These are phyloP conservation scores for Nymphalis c-album DNA, from an alignment of 2,888 invertebrate species.

Conservation along the genomic window DNA sequence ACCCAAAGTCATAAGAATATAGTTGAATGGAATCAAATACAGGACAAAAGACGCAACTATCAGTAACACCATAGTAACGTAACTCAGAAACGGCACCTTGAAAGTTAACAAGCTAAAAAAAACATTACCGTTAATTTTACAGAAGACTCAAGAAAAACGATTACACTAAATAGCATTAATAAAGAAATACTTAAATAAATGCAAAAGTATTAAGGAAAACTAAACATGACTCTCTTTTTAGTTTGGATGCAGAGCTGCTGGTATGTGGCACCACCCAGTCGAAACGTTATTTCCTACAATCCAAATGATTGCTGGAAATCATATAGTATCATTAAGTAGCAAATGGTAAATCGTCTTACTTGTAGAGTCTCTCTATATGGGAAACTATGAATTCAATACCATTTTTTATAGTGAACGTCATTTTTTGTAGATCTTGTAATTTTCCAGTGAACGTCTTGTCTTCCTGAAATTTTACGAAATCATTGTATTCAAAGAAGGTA, in stretches of 20 bases:
- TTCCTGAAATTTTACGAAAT: constrained; percentile 42
- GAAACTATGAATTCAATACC: constrained; percentile 64
- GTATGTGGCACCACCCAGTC: too few species aligned
- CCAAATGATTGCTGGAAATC: too few species aligned
- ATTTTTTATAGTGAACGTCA: constrained; percentile 60
- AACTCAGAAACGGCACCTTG: constrained; percentile 69
- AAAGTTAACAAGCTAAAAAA: constrained; percentile 67
- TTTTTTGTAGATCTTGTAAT: constrained; percentile 59
- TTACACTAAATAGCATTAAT: too few species aligned
- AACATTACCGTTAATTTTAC: constrained; percentile 3
- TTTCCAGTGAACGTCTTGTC: constrained; percentile 54
- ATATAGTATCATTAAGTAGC: too few species aligned
- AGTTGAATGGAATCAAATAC: constrained; percentile 63
- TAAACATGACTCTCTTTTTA: too few species aligned
- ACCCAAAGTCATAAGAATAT: constrained; percentile 69
- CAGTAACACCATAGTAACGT: constrained; percentile 59
- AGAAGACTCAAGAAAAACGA: too few species aligned
- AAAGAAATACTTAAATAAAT: too few species aligned
- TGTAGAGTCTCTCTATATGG: constrained; percentile 59
- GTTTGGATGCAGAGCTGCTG: too few species aligned
- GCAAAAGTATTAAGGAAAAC: too few species aligned
- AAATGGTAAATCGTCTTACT: constrained; percentile 52
- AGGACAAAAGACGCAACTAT: constrained; percentile 50
- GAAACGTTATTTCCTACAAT: too few species aligned
- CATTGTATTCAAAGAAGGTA: neutral